Conservation (phyloP, 2,797 vertebrate species). For the Borostomias antarcticus region DNA sequence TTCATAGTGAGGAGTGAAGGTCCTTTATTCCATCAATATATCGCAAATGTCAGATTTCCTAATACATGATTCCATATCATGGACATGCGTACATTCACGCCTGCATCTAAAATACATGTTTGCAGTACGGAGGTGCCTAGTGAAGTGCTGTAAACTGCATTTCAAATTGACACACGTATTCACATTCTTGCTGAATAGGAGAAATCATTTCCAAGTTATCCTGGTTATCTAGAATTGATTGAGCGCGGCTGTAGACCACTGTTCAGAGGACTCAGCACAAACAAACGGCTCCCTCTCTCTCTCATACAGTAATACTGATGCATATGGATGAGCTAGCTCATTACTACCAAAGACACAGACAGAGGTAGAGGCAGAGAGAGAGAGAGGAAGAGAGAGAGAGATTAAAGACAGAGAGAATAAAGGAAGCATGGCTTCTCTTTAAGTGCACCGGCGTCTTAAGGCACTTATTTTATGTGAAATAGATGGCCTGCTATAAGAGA, state of each 20-base stretch:
- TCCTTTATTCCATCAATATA: no score
- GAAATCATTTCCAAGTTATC: background rate
- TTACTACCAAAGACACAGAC: background rate
- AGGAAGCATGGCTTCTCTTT: slow-evolving; percentile 2
- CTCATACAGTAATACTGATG: background rate
- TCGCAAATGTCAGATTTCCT: no score
- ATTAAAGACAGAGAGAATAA: no score
- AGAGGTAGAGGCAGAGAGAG: background rate
- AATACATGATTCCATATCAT: no score
- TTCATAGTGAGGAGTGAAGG: no score
- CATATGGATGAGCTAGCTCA: background rate
- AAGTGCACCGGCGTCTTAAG: slow-evolving; percentile 7
- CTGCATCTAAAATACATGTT: no score
- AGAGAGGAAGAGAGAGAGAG: no score
- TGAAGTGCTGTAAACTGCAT: background rate
- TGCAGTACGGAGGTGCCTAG: background rate
- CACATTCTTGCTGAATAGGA: slow-evolving; percentile 1
- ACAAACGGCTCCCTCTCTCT: background rate
- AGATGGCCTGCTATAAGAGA: slow-evolving; percentile 19
- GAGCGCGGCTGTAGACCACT: background rate
- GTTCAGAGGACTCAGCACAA: background rate
- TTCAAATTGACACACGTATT: background rate
- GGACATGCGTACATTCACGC: no score
- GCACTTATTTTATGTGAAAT: slow-evolving; percentile 29
- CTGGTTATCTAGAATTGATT: background rate